A percentile compares a stretch with the other conserved stretches of the same genome.
Conservation (phyloP, 2,888 invertebrate species). For the Autographa pulchrina region DNA sequence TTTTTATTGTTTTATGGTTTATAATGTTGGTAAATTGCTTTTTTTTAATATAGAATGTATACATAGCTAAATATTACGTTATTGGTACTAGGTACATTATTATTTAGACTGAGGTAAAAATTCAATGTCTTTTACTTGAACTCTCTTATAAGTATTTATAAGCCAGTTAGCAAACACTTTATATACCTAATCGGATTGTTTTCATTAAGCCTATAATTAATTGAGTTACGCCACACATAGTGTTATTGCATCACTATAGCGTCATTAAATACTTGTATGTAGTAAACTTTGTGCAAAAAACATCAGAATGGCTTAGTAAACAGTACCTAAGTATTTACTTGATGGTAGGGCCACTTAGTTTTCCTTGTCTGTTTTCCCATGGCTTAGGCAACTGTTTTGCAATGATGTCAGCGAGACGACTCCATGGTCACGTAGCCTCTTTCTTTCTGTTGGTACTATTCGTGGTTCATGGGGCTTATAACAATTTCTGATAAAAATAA, state of each 20-base stretch:
- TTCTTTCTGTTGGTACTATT: neutral
- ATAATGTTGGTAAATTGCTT: neutral
- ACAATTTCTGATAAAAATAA: too few species aligned
- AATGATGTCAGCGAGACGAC: neutral
- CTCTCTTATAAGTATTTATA: neutral
- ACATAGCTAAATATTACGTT: neutral
- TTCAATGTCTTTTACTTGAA: neutral
- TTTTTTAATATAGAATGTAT: neutral
- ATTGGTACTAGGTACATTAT: neutral
- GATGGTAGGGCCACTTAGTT: neutral
- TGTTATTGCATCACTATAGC: conserved; percentile 16
- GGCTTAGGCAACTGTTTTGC: neutral
- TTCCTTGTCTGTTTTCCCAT: conserved; percentile 7
- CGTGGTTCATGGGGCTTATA: too few species aligned
- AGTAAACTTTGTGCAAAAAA: conserved; percentile 31
- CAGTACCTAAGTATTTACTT: neutral
- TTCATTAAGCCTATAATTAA: conserved; percentile 9
- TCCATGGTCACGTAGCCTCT: neutral
- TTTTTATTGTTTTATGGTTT: neutral
- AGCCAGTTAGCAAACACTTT: neutral
- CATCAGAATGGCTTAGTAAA: conserved; percentile 25
- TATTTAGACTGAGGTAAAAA: neutral
- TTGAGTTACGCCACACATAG: neutral
- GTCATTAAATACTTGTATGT: conserved; percentile 20
- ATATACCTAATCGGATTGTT: conserved; percentile 8